Evolutionary conservation across 2,113 vertebrate species (phyloP).

Genomic region (Plecturocebus donacophilus): DNA sequence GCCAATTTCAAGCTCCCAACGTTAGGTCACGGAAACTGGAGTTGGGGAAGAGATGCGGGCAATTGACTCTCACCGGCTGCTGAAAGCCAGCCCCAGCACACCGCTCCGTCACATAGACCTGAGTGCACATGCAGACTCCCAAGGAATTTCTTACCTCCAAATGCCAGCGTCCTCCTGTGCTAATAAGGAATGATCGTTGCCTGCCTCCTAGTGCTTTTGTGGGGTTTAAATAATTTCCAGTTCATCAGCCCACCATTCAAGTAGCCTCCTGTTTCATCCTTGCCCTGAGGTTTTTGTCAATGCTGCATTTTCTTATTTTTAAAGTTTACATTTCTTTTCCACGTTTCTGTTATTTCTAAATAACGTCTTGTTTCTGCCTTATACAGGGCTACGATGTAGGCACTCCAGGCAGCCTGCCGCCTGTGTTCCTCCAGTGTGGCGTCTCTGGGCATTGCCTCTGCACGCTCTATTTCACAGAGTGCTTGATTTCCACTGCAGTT

Average conservation of each 20-base stretch:
- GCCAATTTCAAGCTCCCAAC: neutral
- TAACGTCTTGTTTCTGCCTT: neutral
- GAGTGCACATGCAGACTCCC: neutral
- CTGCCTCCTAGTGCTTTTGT: too few species aligned
- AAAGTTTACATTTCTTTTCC: neutral
- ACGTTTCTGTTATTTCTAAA: neutral
- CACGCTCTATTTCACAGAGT: neutral
- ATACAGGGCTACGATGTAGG: neutral
- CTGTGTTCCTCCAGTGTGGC: neutral
- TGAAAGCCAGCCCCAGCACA: neutral
- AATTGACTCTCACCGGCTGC: fast-evolving
- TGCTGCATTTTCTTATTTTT: neutral
- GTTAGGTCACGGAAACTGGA: neutral
- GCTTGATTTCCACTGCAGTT: neutral
- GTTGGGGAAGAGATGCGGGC: neutral
- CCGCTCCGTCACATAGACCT: neutral
- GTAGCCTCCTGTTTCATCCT: neutral
- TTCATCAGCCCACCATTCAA: neutral
- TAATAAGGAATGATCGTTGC: neutral
- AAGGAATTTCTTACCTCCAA: neutral
- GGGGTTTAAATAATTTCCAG: neutral
- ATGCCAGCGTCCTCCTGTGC: neutral
- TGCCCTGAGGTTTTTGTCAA: neutral
- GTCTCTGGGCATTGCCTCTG: neutral
- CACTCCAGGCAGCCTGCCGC: too few species aligned